Evolutionary conservation across 2,797 vertebrate species (phyloP), one percentile per base, ranked within the genome.

Genomic region (Peromyscus aztecus): DNA sequence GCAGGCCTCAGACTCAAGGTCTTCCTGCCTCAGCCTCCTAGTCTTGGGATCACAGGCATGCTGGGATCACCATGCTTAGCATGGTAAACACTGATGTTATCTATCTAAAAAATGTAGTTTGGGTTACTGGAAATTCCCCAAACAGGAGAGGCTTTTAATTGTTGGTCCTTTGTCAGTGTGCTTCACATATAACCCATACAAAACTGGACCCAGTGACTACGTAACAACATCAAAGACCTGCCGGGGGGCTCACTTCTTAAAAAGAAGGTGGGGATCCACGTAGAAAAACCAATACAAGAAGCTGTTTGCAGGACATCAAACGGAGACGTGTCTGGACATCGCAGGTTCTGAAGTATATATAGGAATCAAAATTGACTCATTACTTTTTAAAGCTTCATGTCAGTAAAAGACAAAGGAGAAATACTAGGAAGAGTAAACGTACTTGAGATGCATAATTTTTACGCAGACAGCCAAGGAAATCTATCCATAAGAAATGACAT

Each of bases 321-420:
- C 96, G 96, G 93, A 97, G 97, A 97, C 98, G 98, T 99, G 98
- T 98, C 98, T 96, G 85, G 98, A 98, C 98, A 98, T 97, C 86
- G 34, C 97, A 98, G 97, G 97, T 97, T 98, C 98, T 99, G 98
- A 98, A 98, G 97, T 98, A 98, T 98, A 97, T 98, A 98, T 98
- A 98, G 98, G 97, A 98, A 98, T 98, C 98, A 98, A 96, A 98
- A 98, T 98, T 98, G 98, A 98, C 98, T 99, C 98, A 98, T 98
- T 98, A 97, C 87, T 7, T 98, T 98, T 98, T 97, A 98, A 98
- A 98, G 97, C 63, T 98, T 95, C 82, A 90, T 95, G 97, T 98
- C 97, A 98, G 97, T 98, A 98, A 98, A 98, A 97, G 49, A 80
- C 55, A 91, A 84, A 82, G 49, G 94, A 96, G 49, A 94, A 96